Conservation (phyloP, 2,797 vertebrate species). For the Chaunax sp. region DNA sequence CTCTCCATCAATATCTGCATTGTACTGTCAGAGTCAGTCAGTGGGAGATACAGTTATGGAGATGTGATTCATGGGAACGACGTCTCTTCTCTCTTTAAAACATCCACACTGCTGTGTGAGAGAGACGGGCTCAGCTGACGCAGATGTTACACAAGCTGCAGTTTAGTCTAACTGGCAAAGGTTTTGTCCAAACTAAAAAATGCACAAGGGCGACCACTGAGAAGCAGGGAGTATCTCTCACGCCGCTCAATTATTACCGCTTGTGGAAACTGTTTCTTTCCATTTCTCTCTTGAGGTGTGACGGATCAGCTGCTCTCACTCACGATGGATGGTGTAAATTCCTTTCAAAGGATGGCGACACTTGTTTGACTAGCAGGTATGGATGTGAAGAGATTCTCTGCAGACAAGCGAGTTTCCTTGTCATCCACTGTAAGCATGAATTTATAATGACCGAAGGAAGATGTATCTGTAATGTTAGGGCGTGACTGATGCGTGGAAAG, state of each 20-base stretch:
- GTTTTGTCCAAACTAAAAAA: constrained; percentile 67
- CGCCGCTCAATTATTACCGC: constrained; percentile 55
- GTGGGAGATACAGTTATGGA: constrained; percentile 71
- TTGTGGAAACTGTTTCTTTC: constrained; percentile 29
- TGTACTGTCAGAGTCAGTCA: constrained; percentile 66
- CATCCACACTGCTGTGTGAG: constrained; percentile 63
- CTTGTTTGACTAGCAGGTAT: constrained; percentile 31
- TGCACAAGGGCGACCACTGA: constrained; percentile 52
- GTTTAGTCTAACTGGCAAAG: constrained; percentile 52
- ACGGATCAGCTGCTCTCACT: constrained; percentile 27
- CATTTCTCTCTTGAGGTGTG: constrained; percentile 19
- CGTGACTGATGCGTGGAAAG: constrained; percentile 59
- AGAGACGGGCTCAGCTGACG: constrained; percentile 45
- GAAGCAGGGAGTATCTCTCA: constrained; percentile 33
- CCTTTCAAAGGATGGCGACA: constrained; percentile 18
- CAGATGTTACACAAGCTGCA: constrained; percentile 65
- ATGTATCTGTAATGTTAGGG: constrained; percentile 48
- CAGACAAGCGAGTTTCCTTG: constrained; percentile 27
- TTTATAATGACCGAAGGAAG: constrained; percentile 50
- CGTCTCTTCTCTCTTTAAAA: constrained; percentile 51
- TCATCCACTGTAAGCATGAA: constrained; percentile 44
- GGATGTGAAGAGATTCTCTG: constrained; percentile 30
- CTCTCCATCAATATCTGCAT: constrained; percentile 69
- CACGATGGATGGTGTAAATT: constrained; percentile 29
- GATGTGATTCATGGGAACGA: constrained; percentile 71